A percentile compares a stretch with the other conserved stretches of the same genome.
These are phyloP conservation scores for Bucco capensis DNA, from an alignment of 2,113 vertebrate species.

Conservation along the genomic window DNA sequence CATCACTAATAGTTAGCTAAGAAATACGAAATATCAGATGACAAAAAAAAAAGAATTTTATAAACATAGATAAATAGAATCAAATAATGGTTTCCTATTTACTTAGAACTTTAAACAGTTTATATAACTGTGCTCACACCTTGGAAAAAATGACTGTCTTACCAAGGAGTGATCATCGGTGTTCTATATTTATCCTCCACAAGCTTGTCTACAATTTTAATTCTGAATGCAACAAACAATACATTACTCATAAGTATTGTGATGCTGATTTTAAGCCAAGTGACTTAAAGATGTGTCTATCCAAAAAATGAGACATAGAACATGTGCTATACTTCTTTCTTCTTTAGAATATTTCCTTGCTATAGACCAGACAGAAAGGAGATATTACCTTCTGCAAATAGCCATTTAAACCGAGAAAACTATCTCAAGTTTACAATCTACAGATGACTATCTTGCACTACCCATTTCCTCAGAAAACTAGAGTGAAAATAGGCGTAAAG, in stretches of 20 bases:
- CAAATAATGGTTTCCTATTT: background rate
- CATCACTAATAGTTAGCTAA: background rate
- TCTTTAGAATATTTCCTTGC: background rate
- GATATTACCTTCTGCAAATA: background rate
- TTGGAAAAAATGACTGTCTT: constrained; percentile 65
- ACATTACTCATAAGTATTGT: constrained; percentile 34
- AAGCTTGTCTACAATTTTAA: constrained; percentile 55
- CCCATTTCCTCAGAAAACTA: background rate
- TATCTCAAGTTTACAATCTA: background rate
- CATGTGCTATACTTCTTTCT: background rate
- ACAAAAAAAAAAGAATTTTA: background rate
- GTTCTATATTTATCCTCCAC: constrained; percentile 63
- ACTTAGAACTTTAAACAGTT: background rate
- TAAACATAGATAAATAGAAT: background rate
- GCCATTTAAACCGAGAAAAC: background rate
- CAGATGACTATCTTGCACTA: background rate
- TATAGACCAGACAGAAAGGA: background rate
- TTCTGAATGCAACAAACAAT: background rate
- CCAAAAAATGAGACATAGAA: background rate
- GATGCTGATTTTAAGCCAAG: background rate
- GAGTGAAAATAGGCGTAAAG: background rate
- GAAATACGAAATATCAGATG: background rate
- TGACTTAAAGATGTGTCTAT: background rate
- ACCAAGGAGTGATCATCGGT: constrained; percentile 24
- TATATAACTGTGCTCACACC: constrained; percentile 37